These are phyloP conservation scores for Himalopsyche phryganea DNA, from an alignment of 1,140 invertebrate genomes.

Conservation along the genomic window DNA sequence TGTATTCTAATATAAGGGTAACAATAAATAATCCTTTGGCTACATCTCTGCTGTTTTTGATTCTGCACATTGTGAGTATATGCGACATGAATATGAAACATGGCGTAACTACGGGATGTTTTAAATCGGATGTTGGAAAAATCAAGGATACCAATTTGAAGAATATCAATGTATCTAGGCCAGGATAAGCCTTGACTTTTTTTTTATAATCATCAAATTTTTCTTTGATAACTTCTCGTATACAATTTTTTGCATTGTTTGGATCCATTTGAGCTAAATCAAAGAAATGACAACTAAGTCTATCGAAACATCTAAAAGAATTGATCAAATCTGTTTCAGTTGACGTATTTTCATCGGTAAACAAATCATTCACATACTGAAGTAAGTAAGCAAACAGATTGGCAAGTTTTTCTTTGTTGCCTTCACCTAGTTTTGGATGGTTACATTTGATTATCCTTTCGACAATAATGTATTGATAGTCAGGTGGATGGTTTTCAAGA, in stretches of 20 bases:
- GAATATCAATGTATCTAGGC: constrained; percentile 71
- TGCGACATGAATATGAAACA: constrained; percentile 78
- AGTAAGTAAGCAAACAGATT: constrained; percentile 70
- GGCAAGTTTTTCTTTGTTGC: constrained; percentile 74
- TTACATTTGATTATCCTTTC: constrained; percentile 83
- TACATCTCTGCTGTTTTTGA: constrained; percentile 64
- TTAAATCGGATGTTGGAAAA: constrained; percentile 86
- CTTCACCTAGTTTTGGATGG: constrained; percentile 70
- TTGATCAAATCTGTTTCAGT: constrained; percentile 49
- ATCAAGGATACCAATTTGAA: constrained; percentile 74
- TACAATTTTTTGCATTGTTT: constrained; percentile 59
- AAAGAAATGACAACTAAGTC: constrained; percentile 67
- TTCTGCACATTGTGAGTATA: constrained; percentile 63
- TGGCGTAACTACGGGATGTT: constrained; percentile 82
- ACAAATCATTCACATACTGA: constrained; percentile 69
- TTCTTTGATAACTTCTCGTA: constrained; percentile 69
- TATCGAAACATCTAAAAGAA: constrained; percentile 60
- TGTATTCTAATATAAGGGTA: constrained; percentile 74
- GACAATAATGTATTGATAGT: constrained; percentile 67
- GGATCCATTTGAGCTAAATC: constrained; percentile 70
- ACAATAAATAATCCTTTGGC: constrained; percentile 75
- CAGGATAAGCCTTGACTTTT: constrained; percentile 62
- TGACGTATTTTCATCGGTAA: constrained; percentile 48
- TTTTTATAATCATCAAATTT: constrained; percentile 67
- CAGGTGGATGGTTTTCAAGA: constrained; percentile 56